Percentiles rank a stretch among this genome's conserved stretches.
Conservation (phyloP, 2,797 vertebrate species). For the Austrolebias charrua region DNA sequence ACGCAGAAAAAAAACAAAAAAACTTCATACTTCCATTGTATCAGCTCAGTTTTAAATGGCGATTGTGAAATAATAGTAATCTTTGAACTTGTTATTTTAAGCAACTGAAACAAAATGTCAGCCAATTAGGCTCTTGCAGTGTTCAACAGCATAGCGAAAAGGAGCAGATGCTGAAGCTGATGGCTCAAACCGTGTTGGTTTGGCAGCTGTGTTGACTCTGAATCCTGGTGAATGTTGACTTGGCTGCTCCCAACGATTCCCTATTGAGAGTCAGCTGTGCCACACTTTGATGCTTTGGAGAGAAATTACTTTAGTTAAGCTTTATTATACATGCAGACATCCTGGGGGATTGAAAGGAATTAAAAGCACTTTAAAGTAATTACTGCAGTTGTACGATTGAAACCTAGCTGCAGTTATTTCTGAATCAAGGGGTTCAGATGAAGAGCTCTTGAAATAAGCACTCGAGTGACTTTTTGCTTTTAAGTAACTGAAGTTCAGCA, state of each 20-base stretch:
- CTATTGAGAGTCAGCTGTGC: conserved; percentile 81
- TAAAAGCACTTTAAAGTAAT: conserved; percentile 80
- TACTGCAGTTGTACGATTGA: conserved; percentile 77
- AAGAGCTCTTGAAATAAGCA: conserved; percentile 71
- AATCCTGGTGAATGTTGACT: conserved; percentile 79
- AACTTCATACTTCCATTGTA: conserved; percentile 32
- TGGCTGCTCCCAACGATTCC: conserved; percentile 73
- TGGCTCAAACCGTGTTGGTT: conserved; percentile 67
- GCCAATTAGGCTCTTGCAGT: conserved; percentile 73
- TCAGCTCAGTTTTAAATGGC: conserved; percentile 30
- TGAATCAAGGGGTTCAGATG: conserved; percentile 62
- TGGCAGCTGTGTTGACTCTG: conserved; percentile 81
- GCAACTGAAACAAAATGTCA: conserved; percentile 76
- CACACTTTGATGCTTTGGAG: conserved; percentile 76
- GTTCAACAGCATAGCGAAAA: conserved; percentile 72
- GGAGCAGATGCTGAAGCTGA: conserved; percentile 78
- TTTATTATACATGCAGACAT: conserved; percentile 82
- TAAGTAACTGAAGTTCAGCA: conserved; percentile 50
- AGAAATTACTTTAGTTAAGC: conserved; percentile 78
- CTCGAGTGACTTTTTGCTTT: conserved; percentile 61
- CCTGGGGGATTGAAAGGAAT: conserved; percentile 79
- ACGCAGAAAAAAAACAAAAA: background rate
- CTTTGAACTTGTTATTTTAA: conserved; percentile 73
- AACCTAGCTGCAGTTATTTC: conserved; percentile 67
- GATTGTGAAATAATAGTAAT: conserved; percentile 65